Percentiles rank a stretch among this genome's conserved stretches.
These are phyloP conservation scores for Takifugu ocellatus DNA, from an alignment of 2,797 vertebrate species.

Conservation along the genomic window DNA sequence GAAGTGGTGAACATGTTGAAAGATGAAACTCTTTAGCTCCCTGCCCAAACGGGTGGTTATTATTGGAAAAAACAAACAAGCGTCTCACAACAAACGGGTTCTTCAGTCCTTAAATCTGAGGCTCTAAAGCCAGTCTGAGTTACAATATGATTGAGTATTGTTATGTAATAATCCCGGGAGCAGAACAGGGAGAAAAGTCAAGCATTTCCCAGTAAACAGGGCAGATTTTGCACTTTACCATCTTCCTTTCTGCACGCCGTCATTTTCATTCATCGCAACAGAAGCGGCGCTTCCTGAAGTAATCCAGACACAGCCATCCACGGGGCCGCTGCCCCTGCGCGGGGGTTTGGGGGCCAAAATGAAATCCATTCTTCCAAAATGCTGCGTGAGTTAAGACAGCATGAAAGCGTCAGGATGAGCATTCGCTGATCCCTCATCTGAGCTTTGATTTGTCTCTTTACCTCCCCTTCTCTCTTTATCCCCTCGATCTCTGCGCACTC, in stretches of 20 bases:
- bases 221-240: slow-evolving; percentile 53
- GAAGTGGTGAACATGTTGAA: too few relatives aligned
- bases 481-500: slow-evolving; percentile 16
- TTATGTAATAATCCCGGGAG: not conserved
- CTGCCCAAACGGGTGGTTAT: too few relatives aligned
- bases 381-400: slow-evolving; percentile 48
- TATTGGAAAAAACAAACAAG: too few relatives aligned
- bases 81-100: not conserved
- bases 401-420: slow-evolving; percentile 40
- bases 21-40: too few relatives aligned
- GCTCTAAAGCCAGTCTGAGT: not conserved
- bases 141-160: not conserved
- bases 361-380: slow-evolving; percentile 50
- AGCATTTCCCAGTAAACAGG: slow-evolving; percentile 9
- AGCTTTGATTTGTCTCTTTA: slow-evolving; percentile 27
- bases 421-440: slow-evolving; percentile 34
- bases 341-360: slow-evolving; percentile 28
- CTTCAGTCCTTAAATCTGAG: slow-evolving; percentile 3
- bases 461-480: slow-evolving; percentile 1
- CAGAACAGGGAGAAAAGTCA: slow-evolving; percentile 5
- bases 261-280: slow-evolving; percentile 36
- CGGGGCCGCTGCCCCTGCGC: slow-evolving; percentile 22
- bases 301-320: slow-evolving; percentile 46
- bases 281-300: slow-evolving; percentile 24
- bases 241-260: slow-evolving; percentile 46